These are phyloP conservation scores for Macrocentrus cingulum DNA, from an alignment of 1,140 invertebrate species.

Conservation along the genomic window DNA sequence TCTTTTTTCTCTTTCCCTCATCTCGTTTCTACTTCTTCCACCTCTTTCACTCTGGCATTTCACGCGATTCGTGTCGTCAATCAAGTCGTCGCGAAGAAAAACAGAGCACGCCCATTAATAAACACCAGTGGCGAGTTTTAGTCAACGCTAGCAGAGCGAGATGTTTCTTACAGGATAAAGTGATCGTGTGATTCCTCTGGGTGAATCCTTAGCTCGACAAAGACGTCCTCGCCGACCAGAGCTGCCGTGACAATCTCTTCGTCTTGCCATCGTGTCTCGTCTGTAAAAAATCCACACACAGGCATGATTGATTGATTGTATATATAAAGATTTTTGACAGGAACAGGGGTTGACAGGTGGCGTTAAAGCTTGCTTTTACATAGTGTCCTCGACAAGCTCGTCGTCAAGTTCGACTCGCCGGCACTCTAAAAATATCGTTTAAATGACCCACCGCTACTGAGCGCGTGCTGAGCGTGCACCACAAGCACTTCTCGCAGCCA, in stretches of 20 bases:
- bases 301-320: not conserved
- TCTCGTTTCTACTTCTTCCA: conserved; percentile 8
- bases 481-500: not conserved
- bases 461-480: conserved; percentile 17
- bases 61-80: conserved; percentile 19
- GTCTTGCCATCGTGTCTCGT: conserved; percentile 44
- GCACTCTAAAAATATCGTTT: conserved; percentile 49
- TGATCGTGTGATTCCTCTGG: conserved; percentile 38
- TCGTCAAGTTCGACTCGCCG: conserved; percentile 42
- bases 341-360: conserved; percentile 28
- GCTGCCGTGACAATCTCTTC: conserved; percentile 39
- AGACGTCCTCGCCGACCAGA: conserved; percentile 39
- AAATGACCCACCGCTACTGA: conserved; percentile 39
- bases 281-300: conserved; percentile 18
- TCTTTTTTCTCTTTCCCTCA: conserved; percentile 14
- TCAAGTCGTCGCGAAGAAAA: conserved; percentile 2
- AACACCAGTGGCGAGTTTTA: not conserved
- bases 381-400: conserved; percentile 7
- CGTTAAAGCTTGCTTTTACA: conserved; percentile 13
- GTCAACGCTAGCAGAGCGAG: not conserved
- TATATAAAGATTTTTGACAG: conserved; percentile 15
- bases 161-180: conserved; percentile 47
- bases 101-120: conserved; percentile 1
- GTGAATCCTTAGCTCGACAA: conserved; percentile 42
- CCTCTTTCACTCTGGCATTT: conserved; percentile 5